Evolutionary conservation across 1,140 invertebrate genomes (phyloP), one percentile per base, ranked within the genome.

Genomic region (Apis dorsata): DNA sequence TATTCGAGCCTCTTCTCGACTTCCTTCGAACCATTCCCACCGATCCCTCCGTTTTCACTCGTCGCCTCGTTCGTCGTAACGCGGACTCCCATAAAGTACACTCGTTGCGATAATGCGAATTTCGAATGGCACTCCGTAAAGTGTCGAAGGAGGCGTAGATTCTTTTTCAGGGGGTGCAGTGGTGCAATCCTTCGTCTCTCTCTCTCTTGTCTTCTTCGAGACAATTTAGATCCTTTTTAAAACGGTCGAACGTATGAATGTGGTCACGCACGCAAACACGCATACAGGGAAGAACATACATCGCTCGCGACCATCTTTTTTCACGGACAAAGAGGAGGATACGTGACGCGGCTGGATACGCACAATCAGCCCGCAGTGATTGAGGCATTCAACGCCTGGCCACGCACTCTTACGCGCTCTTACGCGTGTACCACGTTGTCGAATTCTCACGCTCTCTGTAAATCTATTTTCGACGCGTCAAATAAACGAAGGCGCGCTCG

Each of bases 331-430:
- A 84, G 85, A 82, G 85, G 75, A 24, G n/a, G 21, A 49, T 82
- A 90, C 89, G 85, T 87, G 89, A 86, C 86, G 86, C 88, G 89
- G 87, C 89, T 89, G 89, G 89, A 90, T 89, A 90, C 87, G 84
- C 85, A 91, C 90, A 91, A 91, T 91, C 90, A 90, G 86, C 90
- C 90, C 90, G 89, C 90, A 91, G 90, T 91, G 90, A 91, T 91
- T 91, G 90, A 91, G 87, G 89, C 89, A 90, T 91, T 91, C 84
- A 91, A 89, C 86, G 86, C 90, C 87, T 89, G 87, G 88, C 84
- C 88, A 90, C 86, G 85, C 87, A 88, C 84, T 88, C 84, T 80
- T 83, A 72, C 88, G 63, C 83, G 80, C 85, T 70, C 87, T 86
- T 87, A 85, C 84, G 85, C 89, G 79, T 83, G 72, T 68, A 86